phyloP scores from a whole-genome alignment of 2,797 vertebrate species.

The Morus bassanus region DNA sequence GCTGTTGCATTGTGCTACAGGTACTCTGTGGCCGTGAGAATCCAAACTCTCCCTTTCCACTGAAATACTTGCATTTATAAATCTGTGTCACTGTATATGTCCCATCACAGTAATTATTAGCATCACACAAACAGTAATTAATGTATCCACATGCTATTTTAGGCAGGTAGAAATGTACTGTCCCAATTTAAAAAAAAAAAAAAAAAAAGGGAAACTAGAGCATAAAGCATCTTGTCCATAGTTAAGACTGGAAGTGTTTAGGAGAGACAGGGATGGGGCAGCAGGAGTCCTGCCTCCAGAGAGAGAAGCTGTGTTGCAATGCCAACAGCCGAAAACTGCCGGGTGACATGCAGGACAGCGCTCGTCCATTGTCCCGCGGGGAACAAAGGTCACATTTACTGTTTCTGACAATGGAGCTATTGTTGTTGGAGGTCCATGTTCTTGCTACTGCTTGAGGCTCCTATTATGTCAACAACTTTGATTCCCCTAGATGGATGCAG shows the following conservation, averaged over 20 bases:
- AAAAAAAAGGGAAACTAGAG: background rate
- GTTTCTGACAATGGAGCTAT: conserved; percentile 1
- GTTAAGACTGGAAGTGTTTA: background rate
- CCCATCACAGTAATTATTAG: background rate
- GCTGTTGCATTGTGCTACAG: background rate
- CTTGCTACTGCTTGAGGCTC: background rate
- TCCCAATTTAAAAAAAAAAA: background rate
- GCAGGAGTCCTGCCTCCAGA: background rate
- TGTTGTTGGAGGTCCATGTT: background rate
- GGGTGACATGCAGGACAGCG: background rate
- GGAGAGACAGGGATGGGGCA: background rate
- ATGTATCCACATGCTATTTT: background rate
- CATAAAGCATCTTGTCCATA: background rate
- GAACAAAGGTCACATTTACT: background rate
- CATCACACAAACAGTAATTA: background rate
- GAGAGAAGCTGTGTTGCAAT: background rate
- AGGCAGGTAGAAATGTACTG: background rate
- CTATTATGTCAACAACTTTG: background rate
- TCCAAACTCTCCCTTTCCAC: background rate
- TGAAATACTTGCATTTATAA: background rate
- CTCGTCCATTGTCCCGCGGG: background rate
- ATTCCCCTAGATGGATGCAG: background rate
- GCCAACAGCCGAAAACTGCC: rapidly evolving
- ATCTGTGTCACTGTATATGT: background rate
- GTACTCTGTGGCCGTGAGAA: background rate